Base-by-base conservation (phyloP, 1,140 invertebrate genomes). In the Lucilia cuprina region DNA sequence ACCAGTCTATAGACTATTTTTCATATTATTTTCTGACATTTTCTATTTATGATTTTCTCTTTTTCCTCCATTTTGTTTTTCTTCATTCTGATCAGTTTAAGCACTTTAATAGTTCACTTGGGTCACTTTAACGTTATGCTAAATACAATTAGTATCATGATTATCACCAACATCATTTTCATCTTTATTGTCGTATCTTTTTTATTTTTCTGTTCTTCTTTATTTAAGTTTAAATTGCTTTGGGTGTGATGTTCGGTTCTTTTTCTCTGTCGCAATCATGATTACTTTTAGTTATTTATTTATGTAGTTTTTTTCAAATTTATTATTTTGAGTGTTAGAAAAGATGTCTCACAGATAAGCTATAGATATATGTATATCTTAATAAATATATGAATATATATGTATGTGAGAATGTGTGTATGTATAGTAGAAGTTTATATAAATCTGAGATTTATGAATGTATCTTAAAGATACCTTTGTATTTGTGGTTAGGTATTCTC, bases 171-270 rank as follows among this genome's bases (percentile, higher is more conserved):
- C 65, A 70, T 70, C 19, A 70, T 60, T 19, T 70, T 21, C 2
- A 70, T 7, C 19, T 70, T 21, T 19, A 70, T 21, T 9, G 19
- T 30, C 3, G 25, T 30, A 30, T 30, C 25, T 30, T 30, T 30
- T 30, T 30, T 30, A 30, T 30, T 2, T 30, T 30, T 30, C 25
- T 30, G n/a, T n/a, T n/a, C n/a, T 30, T 30, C 5, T 60, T n/a
- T 60, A 60, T 60, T 41, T 41, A 8, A 10, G 55, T n/a, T 13
- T 80, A 80, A 80, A 80, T 80, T 80, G 47, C 77, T 80, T 80
- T 80, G 77, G 77, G 77, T 80, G 77, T 80, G 77, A 80, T 80
- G 41, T 80, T 78, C 75, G 49, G 25, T 30, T 30, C 25, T 30
- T 1, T n/a, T 78, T 60, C 55, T n/a, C 50, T n/a, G 10, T 60